Percentiles rank a stretch among this genome's conserved stretches.
phyloP scores from a whole-genome alignment of 2,113 vertebrate genomes.

The Elanoides forficatus region DNA sequence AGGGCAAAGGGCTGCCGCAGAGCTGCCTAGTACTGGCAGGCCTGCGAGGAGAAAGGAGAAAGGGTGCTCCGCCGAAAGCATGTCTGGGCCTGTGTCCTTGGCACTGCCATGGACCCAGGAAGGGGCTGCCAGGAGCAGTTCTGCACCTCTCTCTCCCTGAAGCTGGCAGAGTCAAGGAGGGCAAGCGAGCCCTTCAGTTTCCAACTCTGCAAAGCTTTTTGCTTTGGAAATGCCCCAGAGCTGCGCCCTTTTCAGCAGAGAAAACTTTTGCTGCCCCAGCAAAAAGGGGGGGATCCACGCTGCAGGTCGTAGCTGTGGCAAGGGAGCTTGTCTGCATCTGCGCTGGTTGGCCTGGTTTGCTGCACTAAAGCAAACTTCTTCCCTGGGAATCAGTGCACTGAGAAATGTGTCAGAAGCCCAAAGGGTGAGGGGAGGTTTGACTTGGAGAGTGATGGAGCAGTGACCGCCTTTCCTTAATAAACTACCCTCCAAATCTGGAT shows the following conservation, averaged over 20 bases:
- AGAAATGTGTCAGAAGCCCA: neutral
- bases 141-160: neutral
- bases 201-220: neutral
- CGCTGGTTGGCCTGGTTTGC: neutral
- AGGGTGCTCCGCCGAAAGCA: neutral
- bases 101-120: fast-evolving
- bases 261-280: neutral
- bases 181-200: neutral
- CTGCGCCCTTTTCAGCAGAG: neutral
- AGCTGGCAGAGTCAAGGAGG: neutral
- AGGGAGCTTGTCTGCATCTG: neutral
- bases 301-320: neutral
- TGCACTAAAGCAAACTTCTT: neutral
- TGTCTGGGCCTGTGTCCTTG: neutral
- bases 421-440: neutral
- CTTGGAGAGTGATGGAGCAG: neutral
- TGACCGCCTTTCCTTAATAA: neutral
- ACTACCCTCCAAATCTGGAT: neutral
- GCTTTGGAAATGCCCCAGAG: neutral
- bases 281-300: neutral
- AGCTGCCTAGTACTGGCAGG: neutral
- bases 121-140: neutral
- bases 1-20: neutral
- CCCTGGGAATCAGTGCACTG: neutral
- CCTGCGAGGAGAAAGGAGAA: neutral